These are phyloP conservation scores for Drosophila lowei DNA, from an alignment of 1,140 invertebrate species.

Conservation along the genomic window DNA sequence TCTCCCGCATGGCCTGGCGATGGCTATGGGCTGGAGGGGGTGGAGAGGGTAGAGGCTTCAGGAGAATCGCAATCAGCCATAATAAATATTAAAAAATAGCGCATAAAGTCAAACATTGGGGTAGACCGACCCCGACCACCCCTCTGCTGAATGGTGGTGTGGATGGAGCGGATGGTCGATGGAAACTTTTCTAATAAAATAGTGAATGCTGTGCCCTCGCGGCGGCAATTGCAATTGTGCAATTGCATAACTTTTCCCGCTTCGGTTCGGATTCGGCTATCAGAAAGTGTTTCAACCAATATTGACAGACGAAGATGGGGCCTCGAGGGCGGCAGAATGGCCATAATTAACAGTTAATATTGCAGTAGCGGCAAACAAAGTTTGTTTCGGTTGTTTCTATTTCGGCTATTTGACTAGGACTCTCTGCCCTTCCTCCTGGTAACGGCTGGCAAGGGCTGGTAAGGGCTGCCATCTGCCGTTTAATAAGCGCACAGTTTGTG, in stretches of 20 bases:
- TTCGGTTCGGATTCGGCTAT: slow-evolving; percentile 51
- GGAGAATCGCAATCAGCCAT: slow-evolving; percentile 70
- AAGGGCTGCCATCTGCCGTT: slow-evolving; percentile 49
- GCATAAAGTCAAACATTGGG: slow-evolving; percentile 76
- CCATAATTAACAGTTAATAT: slow-evolving; percentile 80
- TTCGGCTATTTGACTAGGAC: slow-evolving; percentile 73
- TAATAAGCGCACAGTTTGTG: slow-evolving; percentile 80
- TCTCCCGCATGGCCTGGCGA: background rate
- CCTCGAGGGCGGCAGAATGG: background rate
- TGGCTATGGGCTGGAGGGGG: background rate
- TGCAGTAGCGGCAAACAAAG: slow-evolving; percentile 69
- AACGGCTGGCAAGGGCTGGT: background rate
- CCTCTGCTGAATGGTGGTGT: background rate
- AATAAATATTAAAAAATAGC: slow-evolving; percentile 82
- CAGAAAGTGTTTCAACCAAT: slow-evolving; percentile 80
- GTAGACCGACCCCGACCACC: background rate
- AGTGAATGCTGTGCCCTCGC: slow-evolving; percentile 43
- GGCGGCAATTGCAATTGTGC: slow-evolving; percentile 67
- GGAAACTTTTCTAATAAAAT: slow-evolving; percentile 80
- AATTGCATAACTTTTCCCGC: slow-evolving; percentile 67
- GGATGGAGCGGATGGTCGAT: slow-evolving; percentile 21
- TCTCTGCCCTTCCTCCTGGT: slow-evolving; percentile 4
- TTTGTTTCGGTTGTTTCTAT: slow-evolving; percentile 68
- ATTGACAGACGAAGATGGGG: slow-evolving; percentile 64
- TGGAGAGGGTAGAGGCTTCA: background rate